Conservation (phyloP, 2,888 invertebrate species). For the Orthosia gothica region DNA sequence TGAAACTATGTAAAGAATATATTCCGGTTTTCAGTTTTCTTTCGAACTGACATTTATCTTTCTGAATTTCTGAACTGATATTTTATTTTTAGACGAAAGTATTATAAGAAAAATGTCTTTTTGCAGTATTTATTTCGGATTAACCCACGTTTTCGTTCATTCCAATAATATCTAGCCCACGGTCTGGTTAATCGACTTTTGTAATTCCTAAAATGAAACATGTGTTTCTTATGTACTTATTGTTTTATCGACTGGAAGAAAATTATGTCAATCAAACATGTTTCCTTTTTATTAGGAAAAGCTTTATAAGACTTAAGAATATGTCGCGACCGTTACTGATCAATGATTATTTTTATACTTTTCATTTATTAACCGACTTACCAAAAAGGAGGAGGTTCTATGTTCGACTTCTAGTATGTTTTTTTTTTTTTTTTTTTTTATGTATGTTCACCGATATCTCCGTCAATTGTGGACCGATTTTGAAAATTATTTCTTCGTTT, state of each 20-base stretch:
- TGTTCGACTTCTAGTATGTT: too few relatives aligned
- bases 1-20: constrained; percentile 31
- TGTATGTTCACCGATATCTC: too few relatives aligned
- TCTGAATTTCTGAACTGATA: too few relatives aligned
- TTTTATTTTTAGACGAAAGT: neutral
- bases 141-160: neutral
- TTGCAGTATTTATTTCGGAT: neutral
- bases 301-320: too few relatives aligned
- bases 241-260: neutral
- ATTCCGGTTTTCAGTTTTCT: constrained; percentile 10
- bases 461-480: too few relatives aligned
- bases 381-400: too few relatives aligned
- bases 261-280: neutral
- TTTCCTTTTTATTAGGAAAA: constrained; percentile 8
- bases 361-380: too few relatives aligned
- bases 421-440: too few relatives aligned
- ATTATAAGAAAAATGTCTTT: neutral
- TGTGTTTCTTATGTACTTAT: neutral
- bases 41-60: neutral
- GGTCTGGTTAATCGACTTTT: neutral
- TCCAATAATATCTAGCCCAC: too few relatives aligned
- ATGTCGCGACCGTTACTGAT: neutral
- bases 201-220: constrained; percentile 1
- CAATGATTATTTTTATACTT: too few relatives aligned
- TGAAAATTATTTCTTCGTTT: too few relatives aligned